A percentile compares a stretch with the other conserved stretches of the same genome.
phyloP scores from a whole-genome alignment of 2,113 vertebrate species.

The Hippocampus zosterae region DNA sequence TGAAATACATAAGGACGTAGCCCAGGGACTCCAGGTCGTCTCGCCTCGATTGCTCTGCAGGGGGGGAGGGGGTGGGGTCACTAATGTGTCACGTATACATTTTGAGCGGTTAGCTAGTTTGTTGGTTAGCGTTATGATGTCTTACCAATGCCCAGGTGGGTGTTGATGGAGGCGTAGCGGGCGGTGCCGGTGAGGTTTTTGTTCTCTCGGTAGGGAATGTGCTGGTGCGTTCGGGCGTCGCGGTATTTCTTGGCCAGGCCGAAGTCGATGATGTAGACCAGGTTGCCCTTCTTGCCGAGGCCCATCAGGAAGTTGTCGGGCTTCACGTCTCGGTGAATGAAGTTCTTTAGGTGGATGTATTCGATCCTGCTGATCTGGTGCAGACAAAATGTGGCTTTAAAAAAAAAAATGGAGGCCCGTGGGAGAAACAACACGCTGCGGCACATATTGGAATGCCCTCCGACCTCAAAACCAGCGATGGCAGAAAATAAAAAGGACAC shows the following conservation, averaged over 20 bases:
- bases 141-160: slow-evolving; percentile 94
- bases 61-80: no score
- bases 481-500: no score
- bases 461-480: no score
- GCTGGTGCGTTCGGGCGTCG: slow-evolving; percentile 94
- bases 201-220: slow-evolving; percentile 96
- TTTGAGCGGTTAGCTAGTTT: background rate
- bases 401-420: no score
- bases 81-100: no score
- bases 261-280: slow-evolving; percentile 98
- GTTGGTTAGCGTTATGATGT: background rate
- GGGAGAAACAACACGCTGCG: no score
- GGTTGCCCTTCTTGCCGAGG: slow-evolving; percentile 94
- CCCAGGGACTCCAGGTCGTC: slow-evolving; percentile 96
- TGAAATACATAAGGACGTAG: slow-evolving; percentile 99
- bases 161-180: slow-evolving; percentile 97
- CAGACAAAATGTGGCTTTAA: background rate
- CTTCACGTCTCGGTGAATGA: slow-evolving; percentile 96
- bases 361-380: slow-evolving; percentile 92
- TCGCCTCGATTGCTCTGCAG: slow-evolving; percentile 91
- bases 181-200: slow-evolving; percentile 97
- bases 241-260: slow-evolving; percentile 97
- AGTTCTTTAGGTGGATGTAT: slow-evolving; percentile 99
- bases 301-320: slow-evolving; percentile 99
- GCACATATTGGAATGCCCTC: no score